Percentiles rank a stretch among this genome's conserved stretches.
These are phyloP conservation scores for Ctenosaura bakeri DNA, from an alignment of 2,797 vertebrate genomes.

Conservation along the genomic window DNA sequence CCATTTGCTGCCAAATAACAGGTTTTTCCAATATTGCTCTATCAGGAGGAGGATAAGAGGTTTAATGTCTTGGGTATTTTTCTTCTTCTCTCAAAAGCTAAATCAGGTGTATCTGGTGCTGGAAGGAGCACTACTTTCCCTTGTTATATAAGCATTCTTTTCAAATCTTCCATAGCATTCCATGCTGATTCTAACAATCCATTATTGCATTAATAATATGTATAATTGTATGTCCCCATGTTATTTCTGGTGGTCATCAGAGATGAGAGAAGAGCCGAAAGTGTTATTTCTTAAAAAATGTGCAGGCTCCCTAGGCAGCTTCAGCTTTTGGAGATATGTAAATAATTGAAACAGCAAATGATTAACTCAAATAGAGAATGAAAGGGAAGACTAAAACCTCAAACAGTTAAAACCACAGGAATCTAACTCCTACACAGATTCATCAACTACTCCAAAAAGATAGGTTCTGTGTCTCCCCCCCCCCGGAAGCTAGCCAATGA, in stretches of 20 bases:
- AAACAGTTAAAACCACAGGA: slow-evolving; percentile 20
- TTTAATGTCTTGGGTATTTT: slow-evolving; percentile 76
- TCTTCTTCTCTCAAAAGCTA: slow-evolving; percentile 65
- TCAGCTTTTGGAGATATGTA: background rate
- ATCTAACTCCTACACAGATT: slow-evolving; percentile 17
- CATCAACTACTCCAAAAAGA: background rate
- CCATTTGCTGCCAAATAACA: slow-evolving; percentile 77
- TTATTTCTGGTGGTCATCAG: background rate
- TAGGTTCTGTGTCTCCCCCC: background rate
- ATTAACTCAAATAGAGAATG: slow-evolving; percentile 26
- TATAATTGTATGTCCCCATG: slow-evolving; percentile 4
- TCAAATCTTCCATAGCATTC: slow-evolving; percentile 63
- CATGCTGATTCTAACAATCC: slow-evolving; percentile 15
- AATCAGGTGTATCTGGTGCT: slow-evolving; percentile 71
- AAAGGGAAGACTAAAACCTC: slow-evolving; percentile 28
- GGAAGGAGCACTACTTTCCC: slow-evolving; percentile 66
- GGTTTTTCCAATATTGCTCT: slow-evolving; percentile 63
- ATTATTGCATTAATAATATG: background rate
- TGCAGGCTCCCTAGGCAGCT: background rate
- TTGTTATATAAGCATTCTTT: slow-evolving; percentile 68
- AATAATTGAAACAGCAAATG: slow-evolving; percentile 22
- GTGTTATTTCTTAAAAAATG: slow-evolving; percentile 16
- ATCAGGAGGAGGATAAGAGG: slow-evolving; percentile 77
- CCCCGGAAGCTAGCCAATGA: background rate
- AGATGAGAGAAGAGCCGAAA: slow-evolving; percentile 10